Evolutionary conservation across 2,888 invertebrate genomes (phyloP).

Genomic region (Drosophila borealis): DNA sequence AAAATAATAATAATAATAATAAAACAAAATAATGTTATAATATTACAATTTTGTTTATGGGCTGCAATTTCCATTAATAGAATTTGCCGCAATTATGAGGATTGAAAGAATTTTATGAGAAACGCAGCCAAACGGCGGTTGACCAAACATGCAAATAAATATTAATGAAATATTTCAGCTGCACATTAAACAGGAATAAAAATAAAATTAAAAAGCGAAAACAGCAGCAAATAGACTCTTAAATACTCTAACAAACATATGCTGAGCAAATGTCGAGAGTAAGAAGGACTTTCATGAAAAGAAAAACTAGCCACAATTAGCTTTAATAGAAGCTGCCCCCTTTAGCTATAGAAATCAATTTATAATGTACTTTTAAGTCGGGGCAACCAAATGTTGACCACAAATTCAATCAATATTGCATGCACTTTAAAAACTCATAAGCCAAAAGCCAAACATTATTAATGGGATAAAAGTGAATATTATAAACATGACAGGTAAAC

Average conservation of each 20-base stretch:
- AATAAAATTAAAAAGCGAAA: background rate
- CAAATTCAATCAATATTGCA: constrained; percentile 58
- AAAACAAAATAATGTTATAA: constrained; percentile 36
- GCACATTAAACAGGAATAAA: constrained; percentile 5
- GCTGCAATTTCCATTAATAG: constrained; percentile 58
- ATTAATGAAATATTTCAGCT: constrained; percentile 11
- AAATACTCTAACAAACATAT: background rate
- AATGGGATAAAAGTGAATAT: constrained; percentile 55
- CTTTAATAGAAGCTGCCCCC: too few relatives aligned
- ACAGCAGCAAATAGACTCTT: too few relatives aligned
- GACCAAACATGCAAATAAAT: constrained; percentile 19
- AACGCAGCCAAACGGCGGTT: constrained; percentile 17
- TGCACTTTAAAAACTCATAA: constrained; percentile 45
- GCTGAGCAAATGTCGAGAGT: too few relatives aligned
- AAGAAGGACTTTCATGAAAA: too few relatives aligned
- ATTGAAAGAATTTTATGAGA: constrained; percentile 21
- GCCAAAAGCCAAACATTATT: constrained; percentile 52
- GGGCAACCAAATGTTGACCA: constrained; percentile 22
- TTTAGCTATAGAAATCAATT: constrained; percentile 3
- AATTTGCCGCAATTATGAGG: constrained; percentile 54
- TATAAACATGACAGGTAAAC: constrained; percentile 47
- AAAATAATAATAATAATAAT: constrained; percentile 9
- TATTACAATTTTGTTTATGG: constrained; percentile 56
- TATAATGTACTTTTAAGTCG: constrained; percentile 12
- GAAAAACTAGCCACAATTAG: too few relatives aligned